Conservation (phyloP, 2,888 invertebrate species). For the Prosapia bicincta region DNA sequence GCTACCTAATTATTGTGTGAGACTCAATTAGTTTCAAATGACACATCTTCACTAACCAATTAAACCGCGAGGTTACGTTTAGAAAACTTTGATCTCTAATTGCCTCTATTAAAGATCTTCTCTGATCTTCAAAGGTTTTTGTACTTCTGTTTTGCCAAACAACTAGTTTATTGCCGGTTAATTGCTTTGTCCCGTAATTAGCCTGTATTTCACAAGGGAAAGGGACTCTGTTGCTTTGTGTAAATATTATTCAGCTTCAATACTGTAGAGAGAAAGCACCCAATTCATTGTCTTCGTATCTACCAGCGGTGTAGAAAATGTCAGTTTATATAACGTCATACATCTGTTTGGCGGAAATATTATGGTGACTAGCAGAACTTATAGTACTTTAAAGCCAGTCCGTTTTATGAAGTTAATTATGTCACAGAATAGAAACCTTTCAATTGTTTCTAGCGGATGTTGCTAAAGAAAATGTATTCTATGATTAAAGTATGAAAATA, state of each 20-base stretch:
- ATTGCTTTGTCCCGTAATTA: background rate
- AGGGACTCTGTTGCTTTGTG: background rate
- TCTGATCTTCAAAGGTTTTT: background rate
- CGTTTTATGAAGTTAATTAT: too few relatives aligned
- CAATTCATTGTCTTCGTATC: too few relatives aligned
- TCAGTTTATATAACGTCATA: too few relatives aligned
- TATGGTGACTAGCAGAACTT: too few relatives aligned
- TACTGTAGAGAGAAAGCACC: background rate
- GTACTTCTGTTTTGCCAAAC: background rate
- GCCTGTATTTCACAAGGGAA: background rate
- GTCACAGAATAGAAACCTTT: too few relatives aligned
- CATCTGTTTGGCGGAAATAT: too few relatives aligned
- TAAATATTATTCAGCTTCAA: background rate
- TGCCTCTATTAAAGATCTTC: background rate
- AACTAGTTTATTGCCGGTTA: background rate
- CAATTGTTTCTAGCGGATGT: too few relatives aligned
- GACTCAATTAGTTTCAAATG: background rate
- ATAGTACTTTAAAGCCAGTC: too few relatives aligned
- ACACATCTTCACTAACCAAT: conserved; percentile 2
- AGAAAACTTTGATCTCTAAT: conserved; percentile 2
- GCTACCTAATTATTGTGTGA: background rate
- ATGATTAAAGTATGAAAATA: too few relatives aligned
- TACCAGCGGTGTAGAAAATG: too few relatives aligned
- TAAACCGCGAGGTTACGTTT: background rate
- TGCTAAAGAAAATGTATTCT: too few relatives aligned